Evolutionary conservation across 2,888 invertebrate species (phyloP).

Genomic region (Tipula vernalis): DNA sequence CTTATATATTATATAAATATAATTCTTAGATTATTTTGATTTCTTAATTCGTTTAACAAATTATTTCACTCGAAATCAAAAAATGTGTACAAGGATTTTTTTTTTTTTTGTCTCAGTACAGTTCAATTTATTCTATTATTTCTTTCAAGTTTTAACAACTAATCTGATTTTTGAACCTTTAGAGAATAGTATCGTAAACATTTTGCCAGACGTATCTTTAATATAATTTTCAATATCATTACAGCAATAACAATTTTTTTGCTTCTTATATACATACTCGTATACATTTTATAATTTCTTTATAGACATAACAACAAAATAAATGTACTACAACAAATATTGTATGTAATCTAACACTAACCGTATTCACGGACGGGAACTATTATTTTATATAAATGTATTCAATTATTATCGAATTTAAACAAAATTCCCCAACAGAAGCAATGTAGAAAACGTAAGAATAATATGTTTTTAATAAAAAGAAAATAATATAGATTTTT

Average conservation of each 20-base stretch:
- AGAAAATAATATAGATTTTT: background rate
- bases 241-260: background rate
- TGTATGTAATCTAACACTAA: background rate
- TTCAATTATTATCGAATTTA: slow-evolving; percentile 10
- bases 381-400: slow-evolving; percentile 6
- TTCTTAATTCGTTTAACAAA: background rate
- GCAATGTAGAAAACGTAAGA: background rate
- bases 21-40: no score
- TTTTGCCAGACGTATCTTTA: slow-evolving; percentile 6
- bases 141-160: background rate
- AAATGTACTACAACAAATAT: background rate
- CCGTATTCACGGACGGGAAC: background rate
- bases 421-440: background rate
- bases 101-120: background rate
- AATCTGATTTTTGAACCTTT: slow-evolving; percentile 10
- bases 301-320: background rate
- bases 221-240: background rate
- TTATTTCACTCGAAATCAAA: background rate
- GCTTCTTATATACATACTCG: background rate
- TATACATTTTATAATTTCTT: background rate
- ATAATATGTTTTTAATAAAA: background rate
- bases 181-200: slow-evolving; percentile 9
- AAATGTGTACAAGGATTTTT: no score
- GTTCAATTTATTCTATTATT: background rate
- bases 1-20: no score